Evolutionary conservation across 1,140 invertebrate species (phyloP).

Genomic region (Drosophila busckii): DNA sequence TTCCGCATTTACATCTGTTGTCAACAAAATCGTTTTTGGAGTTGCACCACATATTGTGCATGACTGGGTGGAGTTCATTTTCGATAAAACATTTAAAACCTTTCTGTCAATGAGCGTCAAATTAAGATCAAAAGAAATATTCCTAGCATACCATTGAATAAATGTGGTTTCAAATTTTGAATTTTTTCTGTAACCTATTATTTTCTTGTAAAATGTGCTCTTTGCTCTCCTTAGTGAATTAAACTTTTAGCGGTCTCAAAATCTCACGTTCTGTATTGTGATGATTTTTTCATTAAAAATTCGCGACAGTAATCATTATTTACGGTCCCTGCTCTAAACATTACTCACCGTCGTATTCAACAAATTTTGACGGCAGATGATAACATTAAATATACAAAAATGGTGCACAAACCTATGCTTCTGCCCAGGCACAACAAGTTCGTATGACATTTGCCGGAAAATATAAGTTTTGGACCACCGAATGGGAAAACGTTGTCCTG

Average conservation of each 20-base stretch:
- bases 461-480: too few relatives aligned
- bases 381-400: too few relatives aligned
- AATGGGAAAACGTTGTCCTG: too few relatives aligned
- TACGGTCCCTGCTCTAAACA: too few relatives aligned
- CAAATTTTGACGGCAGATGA: too few relatives aligned
- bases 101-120: background rate
- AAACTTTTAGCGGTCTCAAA: background rate
- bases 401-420: too few relatives aligned
- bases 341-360: too few relatives aligned
- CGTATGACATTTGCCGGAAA: too few relatives aligned
- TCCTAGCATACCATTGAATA: background rate
- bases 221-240: conserved; percentile 2
- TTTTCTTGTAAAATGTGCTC: background rate
- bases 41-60: background rate
- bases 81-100: background rate
- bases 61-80: background rate
- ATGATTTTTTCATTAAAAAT: background rate
- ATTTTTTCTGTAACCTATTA: background rate
- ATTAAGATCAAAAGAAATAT: background rate
- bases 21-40: background rate
- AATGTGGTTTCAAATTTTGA: background rate
- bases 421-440: too few relatives aligned
- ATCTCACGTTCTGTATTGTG: background rate
- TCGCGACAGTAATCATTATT: too few relatives aligned
- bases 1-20: background rate